Evolutionary conservation across 2,113 vertebrate species (phyloP).

Genomic region (Lepus americanus): DNA sequence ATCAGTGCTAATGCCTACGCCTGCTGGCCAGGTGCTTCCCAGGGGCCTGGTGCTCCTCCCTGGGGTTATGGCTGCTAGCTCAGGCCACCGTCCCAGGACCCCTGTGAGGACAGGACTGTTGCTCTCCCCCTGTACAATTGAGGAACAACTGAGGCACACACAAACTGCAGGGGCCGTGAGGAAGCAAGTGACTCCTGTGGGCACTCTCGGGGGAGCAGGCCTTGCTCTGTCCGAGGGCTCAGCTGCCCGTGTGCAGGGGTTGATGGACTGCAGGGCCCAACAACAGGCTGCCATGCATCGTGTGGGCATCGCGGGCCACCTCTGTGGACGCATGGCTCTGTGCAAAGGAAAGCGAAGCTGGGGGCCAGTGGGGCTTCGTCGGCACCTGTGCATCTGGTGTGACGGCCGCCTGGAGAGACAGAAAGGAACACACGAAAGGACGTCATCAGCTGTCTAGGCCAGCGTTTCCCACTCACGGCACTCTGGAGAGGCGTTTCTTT

Average conservation of each 20-base stretch:
- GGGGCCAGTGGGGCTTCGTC: not conserved
- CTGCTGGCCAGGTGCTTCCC: fast-evolving
- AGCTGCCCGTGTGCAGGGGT: too few species aligned
- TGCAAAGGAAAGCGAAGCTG: too few species aligned
- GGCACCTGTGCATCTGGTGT: not conserved
- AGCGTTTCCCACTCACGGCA: not conserved
- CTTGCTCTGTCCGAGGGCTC: too few species aligned
- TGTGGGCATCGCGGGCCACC: too few species aligned
- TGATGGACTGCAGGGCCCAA: not conserved
- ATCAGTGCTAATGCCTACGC: too few species aligned
- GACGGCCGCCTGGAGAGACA: too few species aligned
- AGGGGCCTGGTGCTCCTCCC: not conserved
- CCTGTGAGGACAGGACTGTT: not conserved
- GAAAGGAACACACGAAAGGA: not conserved
- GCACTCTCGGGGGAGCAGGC: not conserved
- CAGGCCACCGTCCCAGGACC: too few species aligned
- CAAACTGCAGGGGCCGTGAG: not conserved
- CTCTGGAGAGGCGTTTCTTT: conserved; percentile 12
- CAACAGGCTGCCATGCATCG: too few species aligned
- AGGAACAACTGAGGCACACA: not conserved
- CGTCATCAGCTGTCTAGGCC: not conserved
- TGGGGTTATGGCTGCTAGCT: not conserved
- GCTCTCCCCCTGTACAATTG: not conserved
- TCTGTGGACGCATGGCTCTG: too few species aligned
- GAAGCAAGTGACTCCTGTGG: not conserved